Evolutionary conservation across 2,797 vertebrate species (phyloP).

Genomic region (Channa striata): DNA sequence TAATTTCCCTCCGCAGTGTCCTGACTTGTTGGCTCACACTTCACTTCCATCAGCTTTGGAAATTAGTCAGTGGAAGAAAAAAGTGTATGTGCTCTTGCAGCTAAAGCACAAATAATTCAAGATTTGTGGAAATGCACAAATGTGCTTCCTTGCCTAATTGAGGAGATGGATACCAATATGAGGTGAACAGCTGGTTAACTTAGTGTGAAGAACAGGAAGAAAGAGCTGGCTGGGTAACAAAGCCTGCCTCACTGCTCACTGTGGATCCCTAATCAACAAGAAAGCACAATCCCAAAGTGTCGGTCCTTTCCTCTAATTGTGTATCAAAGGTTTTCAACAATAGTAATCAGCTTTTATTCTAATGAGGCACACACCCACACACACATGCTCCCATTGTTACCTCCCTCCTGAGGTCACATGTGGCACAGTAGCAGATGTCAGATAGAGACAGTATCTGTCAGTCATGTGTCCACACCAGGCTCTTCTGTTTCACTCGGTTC

Average conservation of each 20-base stretch:
- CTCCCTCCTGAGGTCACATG: conserved; percentile 51
- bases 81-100: too few species aligned
- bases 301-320: neutral
- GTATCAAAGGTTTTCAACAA: neutral
- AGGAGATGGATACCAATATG: neutral
- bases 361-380: conserved; percentile 28
- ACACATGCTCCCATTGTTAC: conserved; percentile 30
- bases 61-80: conserved; percentile 46
- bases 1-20: conserved; percentile 71
- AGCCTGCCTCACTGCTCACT: neutral
- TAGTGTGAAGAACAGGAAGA: neutral
- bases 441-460: conserved; percentile 70
- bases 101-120: too few species aligned
- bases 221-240: neutral
- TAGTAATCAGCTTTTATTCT: conserved; percentile 13
- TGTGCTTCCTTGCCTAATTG: neutral
- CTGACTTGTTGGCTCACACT: conserved; percentile 58
- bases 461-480: conserved; percentile 70
- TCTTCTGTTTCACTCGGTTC: conserved; percentile 53
- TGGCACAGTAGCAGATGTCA: conserved; percentile 69
- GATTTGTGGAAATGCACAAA: neutral
- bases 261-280: neutral
- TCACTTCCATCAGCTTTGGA: conserved; percentile 56
- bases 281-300: neutral
- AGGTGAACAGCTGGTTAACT: neutral